These are phyloP conservation scores for Drosophila chauvacae DNA, from an alignment of 1,140 invertebrate species.

Conservation along the genomic window DNA sequence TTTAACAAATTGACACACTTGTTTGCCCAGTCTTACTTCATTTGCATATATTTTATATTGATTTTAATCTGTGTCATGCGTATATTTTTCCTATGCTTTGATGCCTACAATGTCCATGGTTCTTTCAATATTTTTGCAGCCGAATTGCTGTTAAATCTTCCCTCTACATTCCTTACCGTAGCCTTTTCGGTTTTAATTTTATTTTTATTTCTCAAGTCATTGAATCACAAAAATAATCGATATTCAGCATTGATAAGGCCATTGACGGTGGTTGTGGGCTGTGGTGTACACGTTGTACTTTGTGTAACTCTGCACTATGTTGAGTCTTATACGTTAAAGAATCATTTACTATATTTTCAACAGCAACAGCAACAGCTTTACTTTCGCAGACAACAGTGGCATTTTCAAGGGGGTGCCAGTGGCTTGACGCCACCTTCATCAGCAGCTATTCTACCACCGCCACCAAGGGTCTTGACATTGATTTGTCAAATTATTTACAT, in stretches of 20 bases:
- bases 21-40: slow-evolving; percentile 92
- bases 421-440: slow-evolving; percentile 23
- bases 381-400: slow-evolving; percentile 48
- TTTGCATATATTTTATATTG: slow-evolving; percentile 92
- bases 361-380: slow-evolving; percentile 73
- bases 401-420: slow-evolving; percentile 35
- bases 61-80: slow-evolving; percentile 92
- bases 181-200: slow-evolving; percentile 94
- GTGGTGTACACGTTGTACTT: slow-evolving; percentile 89
- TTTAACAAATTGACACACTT: slow-evolving; percentile 92
- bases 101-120: slow-evolving; percentile 93
- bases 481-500: slow-evolving; percentile 93
- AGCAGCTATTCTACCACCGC: slow-evolving; percentile 51
- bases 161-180: slow-evolving; percentile 92
- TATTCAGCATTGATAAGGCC: slow-evolving; percentile 90
- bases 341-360: slow-evolving; percentile 69
- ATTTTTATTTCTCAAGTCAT: slow-evolving; percentile 90
- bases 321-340: slow-evolving; percentile 85
- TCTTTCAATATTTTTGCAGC: slow-evolving; percentile 92
- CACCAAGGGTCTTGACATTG: slow-evolving; percentile 87
- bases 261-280: slow-evolving; percentile 90
- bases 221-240: slow-evolving; percentile 88
- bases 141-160: slow-evolving; percentile 92
- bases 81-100: slow-evolving; percentile 94
- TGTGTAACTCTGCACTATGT: slow-evolving; percentile 92